Evolutionary conservation across 2,888 invertebrate species (phyloP).

Genomic region (Agonopterix heracliana): DNA sequence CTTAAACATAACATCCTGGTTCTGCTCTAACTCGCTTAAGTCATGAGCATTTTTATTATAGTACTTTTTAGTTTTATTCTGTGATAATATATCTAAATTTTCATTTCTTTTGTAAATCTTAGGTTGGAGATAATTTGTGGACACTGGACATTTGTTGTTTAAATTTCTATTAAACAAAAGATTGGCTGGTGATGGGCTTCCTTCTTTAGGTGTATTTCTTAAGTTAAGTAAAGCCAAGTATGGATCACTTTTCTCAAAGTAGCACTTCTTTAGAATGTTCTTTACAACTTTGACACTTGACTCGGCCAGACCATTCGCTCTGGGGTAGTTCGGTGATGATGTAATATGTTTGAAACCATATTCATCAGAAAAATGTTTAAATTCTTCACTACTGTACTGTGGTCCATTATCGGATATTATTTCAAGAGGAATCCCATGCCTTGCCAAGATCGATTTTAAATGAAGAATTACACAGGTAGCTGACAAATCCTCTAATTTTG

Average conservation of each 20-base stretch:
- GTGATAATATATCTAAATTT: not conserved
- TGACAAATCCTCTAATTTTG: not conserved
- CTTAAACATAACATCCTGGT: not conserved
- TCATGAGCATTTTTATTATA: not conserved
- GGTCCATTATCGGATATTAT: slow-evolving; percentile 9
- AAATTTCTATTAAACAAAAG: slow-evolving; percentile 2
- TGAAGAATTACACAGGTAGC: slow-evolving; percentile 3
- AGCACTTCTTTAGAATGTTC: slow-evolving; percentile 2
- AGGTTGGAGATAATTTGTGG: slow-evolving; percentile 1
- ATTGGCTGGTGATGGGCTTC: not conserved
- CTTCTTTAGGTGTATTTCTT: not conserved
- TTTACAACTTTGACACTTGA: slow-evolving; percentile 4
- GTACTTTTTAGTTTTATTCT: not conserved
- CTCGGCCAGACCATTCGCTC: slow-evolving; percentile 9
- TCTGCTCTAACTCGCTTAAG: not conserved
- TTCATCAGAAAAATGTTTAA: not conserved
- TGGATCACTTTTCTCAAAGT: no score
- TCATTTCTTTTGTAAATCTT: not conserved
- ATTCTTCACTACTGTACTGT: not conserved
- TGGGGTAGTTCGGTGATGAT: slow-evolving; percentile 6
- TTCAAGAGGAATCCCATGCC: slow-evolving; percentile 10
- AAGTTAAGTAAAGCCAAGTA: no score
- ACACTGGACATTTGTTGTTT: slow-evolving; percentile 1
- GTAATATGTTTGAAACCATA: slow-evolving; percentile 5
- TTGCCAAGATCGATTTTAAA: slow-evolving; percentile 5